Conservation (phyloP, 2,888 invertebrate genomes). For the Timandra comae region DNA sequence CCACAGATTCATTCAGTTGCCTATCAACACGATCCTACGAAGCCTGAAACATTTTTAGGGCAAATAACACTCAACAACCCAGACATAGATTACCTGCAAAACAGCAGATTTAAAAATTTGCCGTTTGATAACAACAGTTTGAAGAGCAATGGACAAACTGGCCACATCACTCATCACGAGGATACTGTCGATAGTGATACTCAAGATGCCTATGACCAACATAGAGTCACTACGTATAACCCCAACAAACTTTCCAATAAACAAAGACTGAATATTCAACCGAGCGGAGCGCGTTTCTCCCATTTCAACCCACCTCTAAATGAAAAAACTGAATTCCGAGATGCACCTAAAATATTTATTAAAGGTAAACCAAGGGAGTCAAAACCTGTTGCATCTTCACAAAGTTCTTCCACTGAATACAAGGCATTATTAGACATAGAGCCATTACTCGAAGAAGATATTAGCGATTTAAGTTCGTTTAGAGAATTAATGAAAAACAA, state of each 20-base stretch:
- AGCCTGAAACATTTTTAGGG: constrained; percentile 79
- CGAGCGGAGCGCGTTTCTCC: constrained; percentile 43
- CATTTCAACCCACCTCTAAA: constrained; percentile 36
- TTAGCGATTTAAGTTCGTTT: constrained; percentile 67
- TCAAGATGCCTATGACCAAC: constrained; percentile 62
- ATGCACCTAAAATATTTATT: constrained; percentile 33
- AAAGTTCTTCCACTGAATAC: constrained; percentile 61
- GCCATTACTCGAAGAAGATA: constrained; percentile 76
- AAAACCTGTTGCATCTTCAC: constrained; percentile 35
- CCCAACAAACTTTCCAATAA: constrained; percentile 55
- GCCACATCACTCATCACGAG: constrained; percentile 56
- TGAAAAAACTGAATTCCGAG: constrained; percentile 33
- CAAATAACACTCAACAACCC: constrained; percentile 80
- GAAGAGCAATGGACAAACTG: constrained; percentile 62
- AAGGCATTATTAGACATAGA: constrained; percentile 74
- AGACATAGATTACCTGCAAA: constrained; percentile 67
- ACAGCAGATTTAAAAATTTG: constrained; percentile 62
- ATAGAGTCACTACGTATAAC: constrained; percentile 68
- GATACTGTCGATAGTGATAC: constrained; percentile 61
- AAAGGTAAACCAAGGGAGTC: constrained; percentile 33
- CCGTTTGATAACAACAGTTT: constrained; percentile 68
- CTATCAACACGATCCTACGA: constrained; percentile 77
- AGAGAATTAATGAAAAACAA: constrained; percentile 68
- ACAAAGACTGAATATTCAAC: constrained; percentile 57
- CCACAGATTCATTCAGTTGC: constrained; percentile 75